Conservation (phyloP, 2,797 vertebrate species). For the Sebastes oblongus region DNA sequence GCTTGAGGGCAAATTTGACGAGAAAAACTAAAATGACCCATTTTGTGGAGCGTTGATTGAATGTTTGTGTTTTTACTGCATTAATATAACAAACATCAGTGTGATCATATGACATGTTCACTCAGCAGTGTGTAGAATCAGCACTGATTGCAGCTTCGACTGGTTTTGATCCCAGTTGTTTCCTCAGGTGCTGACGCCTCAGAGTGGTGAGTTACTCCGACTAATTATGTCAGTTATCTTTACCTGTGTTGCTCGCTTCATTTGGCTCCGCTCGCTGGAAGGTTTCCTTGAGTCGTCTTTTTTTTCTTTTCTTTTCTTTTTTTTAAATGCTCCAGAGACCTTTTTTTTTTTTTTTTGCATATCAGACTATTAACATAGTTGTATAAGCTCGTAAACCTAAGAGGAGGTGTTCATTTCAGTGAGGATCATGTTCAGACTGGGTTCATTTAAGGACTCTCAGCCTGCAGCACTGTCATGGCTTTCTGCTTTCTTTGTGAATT, state of each 20-base stretch:
- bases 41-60: not conserved
- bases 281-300: not conserved
- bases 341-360: not conserved
- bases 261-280: not conserved
- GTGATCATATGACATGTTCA: not conserved
- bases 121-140: not conserved
- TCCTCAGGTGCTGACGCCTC: conserved; percentile 1
- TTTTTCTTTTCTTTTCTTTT: not conserved
- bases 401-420: not conserved
- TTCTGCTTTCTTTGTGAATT: not conserved
- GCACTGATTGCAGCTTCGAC: not conserved
- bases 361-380: not conserved
- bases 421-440: not conserved
- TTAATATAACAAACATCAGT: not conserved
- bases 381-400: not conserved
- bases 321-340: not conserved
- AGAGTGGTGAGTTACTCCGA: not conserved
- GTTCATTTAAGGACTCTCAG: not conserved
- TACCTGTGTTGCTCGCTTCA: not conserved
- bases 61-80: not conserved
- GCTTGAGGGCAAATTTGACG: not conserved
- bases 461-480: not conserved
- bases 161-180: not conserved
- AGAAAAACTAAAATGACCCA: not conserved
- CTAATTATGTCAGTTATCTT: not conserved